Evolutionary conservation across 2,113 vertebrate genomes (phyloP).

Genomic region (Eleginops maclovinus): DNA sequence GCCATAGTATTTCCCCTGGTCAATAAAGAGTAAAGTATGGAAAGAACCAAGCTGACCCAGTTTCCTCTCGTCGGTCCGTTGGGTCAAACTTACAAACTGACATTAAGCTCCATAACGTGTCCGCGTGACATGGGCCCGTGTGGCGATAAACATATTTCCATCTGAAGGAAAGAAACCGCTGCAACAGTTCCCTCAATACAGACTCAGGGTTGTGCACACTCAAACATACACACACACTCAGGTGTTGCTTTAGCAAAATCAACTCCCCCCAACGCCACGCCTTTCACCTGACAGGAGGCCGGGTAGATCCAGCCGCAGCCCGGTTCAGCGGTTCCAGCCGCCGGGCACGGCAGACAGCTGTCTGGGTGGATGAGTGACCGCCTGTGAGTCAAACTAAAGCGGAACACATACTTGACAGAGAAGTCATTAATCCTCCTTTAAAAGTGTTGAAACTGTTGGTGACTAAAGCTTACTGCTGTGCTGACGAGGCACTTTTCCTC

Average conservation of each 20-base stretch:
- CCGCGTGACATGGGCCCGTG: conserved; percentile 11
- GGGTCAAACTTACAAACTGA: conserved; percentile 43
- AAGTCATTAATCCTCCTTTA: conserved; percentile 19
- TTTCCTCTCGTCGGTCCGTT: conserved; percentile 5
- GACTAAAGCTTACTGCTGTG: conserved; percentile 44
- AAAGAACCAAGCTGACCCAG: conserved; percentile 29
- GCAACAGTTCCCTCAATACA: neutral
- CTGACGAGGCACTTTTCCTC: conserved; percentile 63
- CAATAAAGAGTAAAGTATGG: neutral
- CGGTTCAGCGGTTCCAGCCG: conserved; percentile 24
- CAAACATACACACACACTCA: conserved; percentile 15
- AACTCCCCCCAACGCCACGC: conserved; percentile 61
- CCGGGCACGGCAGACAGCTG: conserved; percentile 39
- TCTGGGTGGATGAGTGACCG: conserved; percentile 33
- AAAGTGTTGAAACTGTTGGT: conserved; percentile 37
- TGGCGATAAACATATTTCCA: neutral
- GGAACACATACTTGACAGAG: conserved; percentile 21
- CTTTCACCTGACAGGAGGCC: conserved; percentile 67
- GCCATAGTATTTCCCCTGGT: conserved; percentile 82
- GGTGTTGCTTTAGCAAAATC: conserved; percentile 53
- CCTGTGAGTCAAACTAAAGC: conserved; percentile 48
- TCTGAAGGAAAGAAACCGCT: neutral
- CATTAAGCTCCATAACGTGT: conserved; percentile 47
- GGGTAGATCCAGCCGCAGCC: neutral
- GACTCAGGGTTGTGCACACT: conserved; percentile 15